Base-by-base conservation (phyloP, 2,113 vertebrate species). In the Aspiorhynchus laticeps region DNA sequence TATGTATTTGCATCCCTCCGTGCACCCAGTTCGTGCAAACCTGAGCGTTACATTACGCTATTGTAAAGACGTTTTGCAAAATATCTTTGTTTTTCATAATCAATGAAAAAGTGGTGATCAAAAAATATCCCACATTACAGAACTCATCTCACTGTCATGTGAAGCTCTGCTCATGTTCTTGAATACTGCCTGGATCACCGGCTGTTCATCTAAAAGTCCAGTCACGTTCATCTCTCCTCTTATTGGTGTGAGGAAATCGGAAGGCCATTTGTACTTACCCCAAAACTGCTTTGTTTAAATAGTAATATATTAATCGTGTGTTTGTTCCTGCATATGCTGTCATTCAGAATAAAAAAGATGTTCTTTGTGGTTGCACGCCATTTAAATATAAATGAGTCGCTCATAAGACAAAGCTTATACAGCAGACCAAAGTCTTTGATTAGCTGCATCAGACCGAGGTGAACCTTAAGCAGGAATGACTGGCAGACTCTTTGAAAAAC, bases 401-500 rank as follows among this genome's bases (percentile, higher is more conserved):
- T 59, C 48, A 26, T 71, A 17, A 71, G 33, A 71, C 28, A 36
- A 33, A 69, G 19, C 48, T 46, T 51, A 31, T 31, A 8, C 21
- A 12, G 24, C 26, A n/a, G 33, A 67, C 28, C 26, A 43, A 78
- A 81, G 65, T 59, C 46, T 81, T 65, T 46, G 78, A 81, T 73
- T 21, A 74, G 61, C 8, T 38, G 53, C 17, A 61, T 41, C 61
- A 86, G 51, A 74, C 69, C 4, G 38, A 12, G 26, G 38, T 53
- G 41, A 86, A 73, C 75, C 24, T 28, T 69, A 56, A 80, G 41
- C 38, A 79, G 75, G 59, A 14, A 19, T 65, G 76, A 53, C 76
- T 71, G 59, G 63, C 85, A 86, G 82, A 3, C 69, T 33, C 83
- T 75, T 74, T 81, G 63, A 83, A 84, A 56, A 28, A 74, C n/a